Conservation (phyloP, 2,113 vertebrate genomes). For the Chauna torquata region DNA sequence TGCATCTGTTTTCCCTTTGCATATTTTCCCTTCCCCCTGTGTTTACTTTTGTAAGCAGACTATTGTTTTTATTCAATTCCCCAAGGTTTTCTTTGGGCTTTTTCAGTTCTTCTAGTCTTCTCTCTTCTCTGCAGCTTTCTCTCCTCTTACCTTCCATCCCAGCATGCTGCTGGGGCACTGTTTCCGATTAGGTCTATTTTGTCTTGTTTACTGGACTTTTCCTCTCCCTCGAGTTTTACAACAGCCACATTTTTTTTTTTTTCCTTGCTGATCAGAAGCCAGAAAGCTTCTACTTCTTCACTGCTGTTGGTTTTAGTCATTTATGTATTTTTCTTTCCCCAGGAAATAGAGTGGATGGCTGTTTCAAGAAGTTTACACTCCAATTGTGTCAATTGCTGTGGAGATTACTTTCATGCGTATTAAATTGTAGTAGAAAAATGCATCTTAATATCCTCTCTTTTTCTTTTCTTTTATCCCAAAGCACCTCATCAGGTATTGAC, state of each 20-base stretch:
- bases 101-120: slow-evolving; percentile 58
- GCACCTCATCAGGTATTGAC: background rate
- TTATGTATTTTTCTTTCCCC: background rate
- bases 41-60: slow-evolving; percentile 70
- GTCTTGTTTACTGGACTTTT: slow-evolving; percentile 35
- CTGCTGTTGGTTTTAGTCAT: background rate
- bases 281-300: background rate
- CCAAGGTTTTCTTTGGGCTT: slow-evolving; percentile 47
- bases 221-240: background rate
- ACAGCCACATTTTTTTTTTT: background rate
- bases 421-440: background rate
- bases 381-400: background rate
- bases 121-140: slow-evolving; percentile 30
- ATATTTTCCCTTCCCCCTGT: slow-evolving; percentile 25
- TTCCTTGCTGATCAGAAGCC: background rate
- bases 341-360: background rate
- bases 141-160: background rate
- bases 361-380: slow-evolving; percentile 22
- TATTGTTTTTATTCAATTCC: slow-evolving; percentile 60
- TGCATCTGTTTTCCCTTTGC: slow-evolving; percentile 72
- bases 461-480: background rate
- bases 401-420: background rate
- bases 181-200: slow-evolving; percentile 35
- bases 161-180: background rate
- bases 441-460: background rate